Evolutionary conservation across 2,113 vertebrate genomes (phyloP), one percentile per base, ranked within the genome.

Genomic region (Corythoichthys intestinalis): DNA sequence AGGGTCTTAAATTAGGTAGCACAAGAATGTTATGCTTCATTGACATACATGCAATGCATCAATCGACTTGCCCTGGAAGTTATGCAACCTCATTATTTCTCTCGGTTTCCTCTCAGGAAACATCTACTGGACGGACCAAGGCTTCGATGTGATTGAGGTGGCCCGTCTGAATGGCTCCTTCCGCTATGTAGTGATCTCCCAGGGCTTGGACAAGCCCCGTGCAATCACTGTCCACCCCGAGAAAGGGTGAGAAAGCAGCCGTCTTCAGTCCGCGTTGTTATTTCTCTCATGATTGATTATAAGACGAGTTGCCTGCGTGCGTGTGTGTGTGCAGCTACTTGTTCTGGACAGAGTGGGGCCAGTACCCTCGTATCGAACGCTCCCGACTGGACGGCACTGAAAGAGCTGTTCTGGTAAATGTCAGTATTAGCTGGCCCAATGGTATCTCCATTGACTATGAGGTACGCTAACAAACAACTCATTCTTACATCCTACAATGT

Each of bases 101-200:
- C 10, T 41, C 60, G 44, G 4, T 0, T 62, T 14, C 65, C 41
- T 57, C 15, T 56, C 83, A 99, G 97, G 95, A 74, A 99, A 99
- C 87, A 99, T 99, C 85, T 99, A 99, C 82, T 99, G 97, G 97
- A 99, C 97, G 0, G 97, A 99, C 84, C 97, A 99, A 83, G 97
- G 97, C 70, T 99, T 99, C 0, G 97, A 99, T 0, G 97, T 99
- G 65, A 99, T 99, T 0, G 97, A 98, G 79, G 97, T 98, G 10
- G 95, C 97, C 76, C 86, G 97, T 72, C 90, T 99, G 66, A 98
- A 99, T 0, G 97, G 97, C 20, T 98, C 96, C 39, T 99, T 97
- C 91, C 94, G 96, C 67, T 98, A 98, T 0, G 97, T 99, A 75
- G 96, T 99, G 75, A 95, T 99, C 76, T 98, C 96, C 0, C 96